Evolutionary conservation across 2,113 vertebrate genomes (phyloP).

Genomic region (Antidorcas marsupialis): DNA sequence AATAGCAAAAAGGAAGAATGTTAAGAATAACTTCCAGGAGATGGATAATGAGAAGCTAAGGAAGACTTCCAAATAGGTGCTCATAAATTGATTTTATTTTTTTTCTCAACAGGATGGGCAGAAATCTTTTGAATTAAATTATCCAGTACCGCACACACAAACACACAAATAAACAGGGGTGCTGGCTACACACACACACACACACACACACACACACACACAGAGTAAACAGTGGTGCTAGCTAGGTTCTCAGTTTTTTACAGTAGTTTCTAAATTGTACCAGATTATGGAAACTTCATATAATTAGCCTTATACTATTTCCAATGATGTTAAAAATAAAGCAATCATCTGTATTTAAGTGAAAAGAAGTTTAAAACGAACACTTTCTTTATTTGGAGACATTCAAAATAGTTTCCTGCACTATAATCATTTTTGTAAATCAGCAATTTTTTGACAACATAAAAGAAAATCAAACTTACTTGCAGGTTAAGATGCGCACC

Average conservation of each 20-base stretch:
- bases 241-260: slow-evolving; percentile 1
- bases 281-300: background rate
- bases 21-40: slow-evolving; percentile 8
- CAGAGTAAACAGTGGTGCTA: background rate
- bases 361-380: background rate
- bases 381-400: background rate
- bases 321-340: slow-evolving; percentile 11
- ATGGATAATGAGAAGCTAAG: background rate
- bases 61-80: background rate
- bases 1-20: background rate
- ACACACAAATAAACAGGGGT: background rate
- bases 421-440: background rate
- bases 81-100: slow-evolving; percentile 1
- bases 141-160: background rate
- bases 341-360: slow-evolving; percentile 3
- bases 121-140: slow-evolving; percentile 33
- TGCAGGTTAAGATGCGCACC: slow-evolving; percentile 92
- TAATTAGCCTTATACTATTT: slow-evolving; percentile 10
- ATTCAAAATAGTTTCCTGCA: slow-evolving; percentile 19
- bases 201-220: background rate
- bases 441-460: slow-evolving; percentile 3
- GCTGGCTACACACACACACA: background rate
- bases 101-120: background rate
- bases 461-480: slow-evolving; percentile 80
- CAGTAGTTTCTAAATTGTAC: background rate